Evolutionary conservation across 2,113 vertebrate species (phyloP).

Genomic region (Muntiacus reevesi): DNA sequence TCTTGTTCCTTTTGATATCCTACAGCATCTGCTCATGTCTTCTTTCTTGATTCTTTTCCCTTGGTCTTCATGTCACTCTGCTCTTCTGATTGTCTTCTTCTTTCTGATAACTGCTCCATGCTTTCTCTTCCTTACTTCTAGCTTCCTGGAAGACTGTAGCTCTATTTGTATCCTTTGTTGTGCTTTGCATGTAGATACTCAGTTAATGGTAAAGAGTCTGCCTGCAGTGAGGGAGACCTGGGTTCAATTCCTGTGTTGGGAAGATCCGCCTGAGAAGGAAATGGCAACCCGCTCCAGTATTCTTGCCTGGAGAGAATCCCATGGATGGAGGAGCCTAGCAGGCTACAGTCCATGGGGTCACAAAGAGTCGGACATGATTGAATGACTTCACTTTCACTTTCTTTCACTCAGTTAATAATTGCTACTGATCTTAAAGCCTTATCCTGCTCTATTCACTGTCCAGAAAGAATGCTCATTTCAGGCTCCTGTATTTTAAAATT

Average conservation of each 20-base stretch:
- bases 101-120: neutral
- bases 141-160: neutral
- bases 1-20: neutral
- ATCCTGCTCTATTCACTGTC: neutral
- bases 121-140: neutral
- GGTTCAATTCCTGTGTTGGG: neutral
- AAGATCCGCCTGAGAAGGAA: neutral
- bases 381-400: neutral
- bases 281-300: neutral
- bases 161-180: neutral
- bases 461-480: neutral
- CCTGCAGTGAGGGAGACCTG: neutral
- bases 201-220: neutral
- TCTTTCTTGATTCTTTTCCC: neutral
- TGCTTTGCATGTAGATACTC: neutral
- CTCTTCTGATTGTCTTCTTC: neutral
- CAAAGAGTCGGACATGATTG: accelerated
- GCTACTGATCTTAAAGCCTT: neutral
- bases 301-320: neutral
- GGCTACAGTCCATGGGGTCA: neutral
- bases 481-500: neutral
- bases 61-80: neutral
- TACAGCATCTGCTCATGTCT: neutral
- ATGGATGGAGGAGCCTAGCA: neutral
- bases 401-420: neutral